Base-by-base conservation (phyloP, 2,113 vertebrate genomes). In the Potamarius usumacintae region DNA sequence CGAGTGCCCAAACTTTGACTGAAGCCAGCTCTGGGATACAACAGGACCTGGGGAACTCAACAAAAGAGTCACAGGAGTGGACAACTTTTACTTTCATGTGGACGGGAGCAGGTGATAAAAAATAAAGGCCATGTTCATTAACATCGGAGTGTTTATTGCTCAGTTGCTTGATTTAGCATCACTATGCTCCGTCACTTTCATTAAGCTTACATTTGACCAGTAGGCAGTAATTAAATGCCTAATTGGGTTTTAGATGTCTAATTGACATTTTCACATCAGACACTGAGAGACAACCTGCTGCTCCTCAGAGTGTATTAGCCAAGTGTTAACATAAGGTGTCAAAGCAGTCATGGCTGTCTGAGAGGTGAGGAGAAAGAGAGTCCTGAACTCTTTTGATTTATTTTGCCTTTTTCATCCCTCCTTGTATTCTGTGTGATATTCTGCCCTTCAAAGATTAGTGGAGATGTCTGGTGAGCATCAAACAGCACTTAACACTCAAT, bases 221-320 rank as follows among this genome's bases (percentile, higher is more conserved):
- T 82, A 69, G 79, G 67, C 55, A 80, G 53, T 72, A 87, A 87
- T 87, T 87, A 72, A 87, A 87, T 12, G 78, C 58, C 63, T 82
- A 82, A 87, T 82, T 87, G 78, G 85, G 77, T 87, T 87, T 87
- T 82, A 87, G 65, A 82, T 82, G 79, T 67, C 79, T 87, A 87
- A 87, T 52, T 74, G 67, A 82, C 86, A 82, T 87, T 87, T 87
- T 65, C 79, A 87, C 86, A 87, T 82, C 63, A 87, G 78, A 72
- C 34, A 72, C 78, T 87, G 85, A 87, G 30, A 60, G 79, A 82
- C 34, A 80, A 1, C 17, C 53, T 52, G 78, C 63, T 71, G 55
- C 55, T 74, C 42, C 65, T 74, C 78, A 17, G 17, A 60, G 79
- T 53, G 67, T 57, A 72, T 25, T 10, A 80, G 76, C 50, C 27